Conservation (phyloP, 2,113 vertebrate genomes). For the Sardina pilchardus region DNA sequence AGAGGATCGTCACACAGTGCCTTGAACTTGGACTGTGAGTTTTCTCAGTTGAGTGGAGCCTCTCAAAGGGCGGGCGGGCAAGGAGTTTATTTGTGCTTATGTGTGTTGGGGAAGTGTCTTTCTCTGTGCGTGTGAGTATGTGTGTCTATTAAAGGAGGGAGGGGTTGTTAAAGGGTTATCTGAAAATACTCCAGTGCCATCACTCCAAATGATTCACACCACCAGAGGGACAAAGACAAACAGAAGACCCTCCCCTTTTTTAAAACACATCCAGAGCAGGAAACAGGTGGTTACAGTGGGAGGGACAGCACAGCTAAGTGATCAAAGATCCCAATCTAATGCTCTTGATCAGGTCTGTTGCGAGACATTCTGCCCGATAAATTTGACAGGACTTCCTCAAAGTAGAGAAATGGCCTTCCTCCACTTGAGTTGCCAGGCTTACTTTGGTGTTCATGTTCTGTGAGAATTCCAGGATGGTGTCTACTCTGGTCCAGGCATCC, state of each 20-base stretch:
- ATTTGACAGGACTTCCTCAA: constrained; percentile 79
- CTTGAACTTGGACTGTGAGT: constrained; percentile 31
- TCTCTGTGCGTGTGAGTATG: not conserved
- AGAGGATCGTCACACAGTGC: constrained; percentile 16
- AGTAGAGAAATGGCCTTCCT: constrained; percentile 74
- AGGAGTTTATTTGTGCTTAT: not conserved
- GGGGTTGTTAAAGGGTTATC: not conserved
- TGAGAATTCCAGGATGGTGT: constrained; percentile 99
- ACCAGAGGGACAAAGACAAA: constrained; percentile 20
- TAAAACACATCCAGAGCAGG: not conserved
- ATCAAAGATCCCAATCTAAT: not conserved
- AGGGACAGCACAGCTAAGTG: not conserved
- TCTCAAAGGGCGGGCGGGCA: constrained; percentile 11
- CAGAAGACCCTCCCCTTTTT: not conserved
- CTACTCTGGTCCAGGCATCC: constrained; percentile 98
- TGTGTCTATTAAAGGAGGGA: not conserved
- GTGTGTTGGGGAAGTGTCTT: not conserved
- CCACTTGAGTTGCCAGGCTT: constrained; percentile 71
- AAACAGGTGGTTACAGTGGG: not conserved
- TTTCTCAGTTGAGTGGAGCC: constrained; percentile 18
- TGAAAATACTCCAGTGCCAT: constrained; percentile 30
- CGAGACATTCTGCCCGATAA: constrained; percentile 8
- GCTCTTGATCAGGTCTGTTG: not conserved
- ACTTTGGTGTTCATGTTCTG: constrained; percentile 99
- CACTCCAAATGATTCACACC: constrained; percentile 15